These are phyloP conservation scores for Anas platyrhynchos DNA, from an alignment of 2,113 vertebrate species.

Conservation along the genomic window DNA sequence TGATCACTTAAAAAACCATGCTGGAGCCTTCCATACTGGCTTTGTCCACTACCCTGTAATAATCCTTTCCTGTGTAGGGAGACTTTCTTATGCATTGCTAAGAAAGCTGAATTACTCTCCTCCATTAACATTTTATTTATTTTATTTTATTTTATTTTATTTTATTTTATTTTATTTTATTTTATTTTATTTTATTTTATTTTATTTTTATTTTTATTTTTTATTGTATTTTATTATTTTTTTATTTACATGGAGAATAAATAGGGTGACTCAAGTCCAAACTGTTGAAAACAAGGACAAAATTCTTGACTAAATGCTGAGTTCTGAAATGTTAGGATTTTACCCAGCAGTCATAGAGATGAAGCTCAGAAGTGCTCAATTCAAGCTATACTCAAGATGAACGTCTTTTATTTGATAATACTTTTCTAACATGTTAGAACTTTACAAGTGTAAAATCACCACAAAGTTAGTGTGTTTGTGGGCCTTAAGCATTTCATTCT, in stretches of 20 bases:
- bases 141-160: not conserved
- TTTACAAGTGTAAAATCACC: not conserved
- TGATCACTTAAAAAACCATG: not conserved
- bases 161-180: not conserved
- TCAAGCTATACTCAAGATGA: not conserved
- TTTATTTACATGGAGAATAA: not conserved
- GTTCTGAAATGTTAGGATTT: not conserved
- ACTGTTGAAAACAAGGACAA: not conserved
- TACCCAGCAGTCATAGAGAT: not conserved
- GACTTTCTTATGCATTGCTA: not conserved
- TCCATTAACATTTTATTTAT: not conserved
- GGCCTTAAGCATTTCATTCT: not conserved
- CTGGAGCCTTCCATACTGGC: not conserved
- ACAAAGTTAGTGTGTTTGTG: not conserved
- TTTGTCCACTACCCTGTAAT: not conserved
- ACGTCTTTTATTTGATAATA: not conserved
- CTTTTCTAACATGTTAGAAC: not conserved
- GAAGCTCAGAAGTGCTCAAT: not conserved
- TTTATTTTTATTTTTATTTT: not conserved
- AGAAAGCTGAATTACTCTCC: not conserved
- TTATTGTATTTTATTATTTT: not conserved
- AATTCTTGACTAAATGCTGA: not conserved
- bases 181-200: not conserved
- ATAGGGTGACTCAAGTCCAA: not conserved
- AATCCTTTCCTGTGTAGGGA: not conserved